phyloP scores from a whole-genome alignment of 2,113 vertebrate species.

The Tachysurus fulvidraco region DNA sequence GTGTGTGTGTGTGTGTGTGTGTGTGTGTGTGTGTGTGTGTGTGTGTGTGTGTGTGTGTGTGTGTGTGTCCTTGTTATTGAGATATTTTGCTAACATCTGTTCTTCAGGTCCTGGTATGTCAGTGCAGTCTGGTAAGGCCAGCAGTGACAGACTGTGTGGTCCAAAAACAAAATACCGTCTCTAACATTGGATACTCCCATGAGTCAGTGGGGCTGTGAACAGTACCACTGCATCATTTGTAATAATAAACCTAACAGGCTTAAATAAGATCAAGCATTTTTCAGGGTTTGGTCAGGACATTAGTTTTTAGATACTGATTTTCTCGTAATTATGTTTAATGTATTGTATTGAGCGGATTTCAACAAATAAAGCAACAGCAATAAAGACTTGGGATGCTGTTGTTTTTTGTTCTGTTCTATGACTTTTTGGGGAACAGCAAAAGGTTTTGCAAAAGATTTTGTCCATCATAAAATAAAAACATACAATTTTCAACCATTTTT shows the following conservation, averaged over 20 bases:
- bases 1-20: background rate
- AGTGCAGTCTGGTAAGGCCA: conserved; percentile 14
- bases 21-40: background rate
- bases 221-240: conserved; percentile 12
- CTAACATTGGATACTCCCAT: conserved; percentile 20
- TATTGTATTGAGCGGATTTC: background rate
- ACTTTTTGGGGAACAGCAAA: background rate
- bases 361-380: background rate
- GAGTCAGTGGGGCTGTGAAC: background rate
- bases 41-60: background rate
- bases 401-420: background rate
- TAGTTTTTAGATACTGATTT: background rate
- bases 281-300: background rate
- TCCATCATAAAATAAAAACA: background rate
- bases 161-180: conserved; percentile 24
- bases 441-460: background rate
- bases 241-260: conserved; percentile 20
- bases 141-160: conserved; percentile 42
- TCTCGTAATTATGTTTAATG: background rate
- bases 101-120: conserved; percentile 37
- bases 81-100: conserved; percentile 44
- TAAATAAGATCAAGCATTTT: conserved; percentile 14
- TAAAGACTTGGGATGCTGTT: background rate
- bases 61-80: conserved; percentile 23
- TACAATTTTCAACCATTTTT: background rate